Percentiles rank a stretch among this genome's conserved stretches.
These are phyloP conservation scores for Tragelaphus scriptus DNA, from an alignment of 2,113 vertebrate species.

Conservation along the genomic window DNA sequence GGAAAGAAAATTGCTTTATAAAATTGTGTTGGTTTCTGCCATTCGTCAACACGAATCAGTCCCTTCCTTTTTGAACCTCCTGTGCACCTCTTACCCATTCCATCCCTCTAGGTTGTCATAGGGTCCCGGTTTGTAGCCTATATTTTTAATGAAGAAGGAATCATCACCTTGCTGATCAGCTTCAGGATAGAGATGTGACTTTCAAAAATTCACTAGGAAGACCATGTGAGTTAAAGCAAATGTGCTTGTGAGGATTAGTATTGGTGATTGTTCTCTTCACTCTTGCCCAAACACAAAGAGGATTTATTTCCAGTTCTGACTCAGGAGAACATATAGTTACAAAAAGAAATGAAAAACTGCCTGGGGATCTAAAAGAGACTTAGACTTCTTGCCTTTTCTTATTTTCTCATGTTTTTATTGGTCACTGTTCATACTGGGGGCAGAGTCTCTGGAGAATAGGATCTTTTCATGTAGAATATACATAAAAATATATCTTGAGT, in stretches of 20 bases:
- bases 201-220: not conserved
- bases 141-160: not conserved
- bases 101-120: not conserved
- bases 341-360: not conserved
- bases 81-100: not conserved
- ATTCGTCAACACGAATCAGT: not conserved
- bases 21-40: not conserved
- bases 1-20: not conserved
- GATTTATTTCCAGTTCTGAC: not conserved
- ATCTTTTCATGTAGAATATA: not conserved
- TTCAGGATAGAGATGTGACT: not conserved
- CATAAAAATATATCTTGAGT: not conserved
- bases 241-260: not conserved
- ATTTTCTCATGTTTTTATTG: not conserved
- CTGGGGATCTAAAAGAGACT: not conserved
- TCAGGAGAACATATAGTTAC: not conserved
- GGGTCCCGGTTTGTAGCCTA: not conserved
- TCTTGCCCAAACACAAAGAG: not conserved
- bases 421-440: not conserved
- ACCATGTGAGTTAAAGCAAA: not conserved
- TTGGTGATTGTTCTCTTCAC: not conserved
- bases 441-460: not conserved
- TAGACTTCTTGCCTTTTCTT: not conserved
- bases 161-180: not conserved
- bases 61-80: not conserved